These are phyloP conservation scores for Conops quadrifasciatus DNA, from an alignment of 2,888 invertebrate genomes.

Conservation along the genomic window DNA sequence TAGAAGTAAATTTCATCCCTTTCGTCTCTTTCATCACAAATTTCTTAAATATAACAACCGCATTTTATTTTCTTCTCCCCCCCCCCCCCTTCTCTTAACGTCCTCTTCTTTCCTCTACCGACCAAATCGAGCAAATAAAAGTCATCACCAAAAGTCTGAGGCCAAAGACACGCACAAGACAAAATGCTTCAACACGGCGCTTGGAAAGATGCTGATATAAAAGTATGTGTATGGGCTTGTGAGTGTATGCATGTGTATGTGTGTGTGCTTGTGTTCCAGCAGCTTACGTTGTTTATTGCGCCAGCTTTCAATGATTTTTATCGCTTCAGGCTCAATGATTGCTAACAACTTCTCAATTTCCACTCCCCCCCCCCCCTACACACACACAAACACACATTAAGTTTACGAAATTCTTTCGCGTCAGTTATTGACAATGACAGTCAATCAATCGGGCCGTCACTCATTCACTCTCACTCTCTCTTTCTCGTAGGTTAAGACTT, in stretches of 20 bases:
- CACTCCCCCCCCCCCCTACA: not conserved
- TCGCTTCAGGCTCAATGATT: conserved; percentile 21
- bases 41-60: no score
- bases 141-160: no score
- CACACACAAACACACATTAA: conserved; percentile 15
- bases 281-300: not conserved
- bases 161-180: not conserved
- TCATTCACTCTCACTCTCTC: not conserved
- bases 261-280: not conserved
- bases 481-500: conserved; percentile 12
- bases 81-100: no score
- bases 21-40: not conserved
- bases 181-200: not conserved
- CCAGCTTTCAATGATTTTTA: conserved; percentile 12
- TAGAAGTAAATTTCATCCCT: not conserved
- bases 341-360: conserved; percentile 29
- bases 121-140: not conserved
- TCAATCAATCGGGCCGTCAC: not conserved
- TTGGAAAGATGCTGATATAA: not conserved
- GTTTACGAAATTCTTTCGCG: not conserved
- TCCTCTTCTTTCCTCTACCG: not conserved
- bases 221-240: not conserved
- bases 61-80: no score
- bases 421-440: not conserved
- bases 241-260: not conserved